Percentiles rank a stretch among this genome's conserved stretches.
phyloP scores from a whole-genome alignment of 2,888 invertebrate species.

The Zygaena filipendulae region DNA sequence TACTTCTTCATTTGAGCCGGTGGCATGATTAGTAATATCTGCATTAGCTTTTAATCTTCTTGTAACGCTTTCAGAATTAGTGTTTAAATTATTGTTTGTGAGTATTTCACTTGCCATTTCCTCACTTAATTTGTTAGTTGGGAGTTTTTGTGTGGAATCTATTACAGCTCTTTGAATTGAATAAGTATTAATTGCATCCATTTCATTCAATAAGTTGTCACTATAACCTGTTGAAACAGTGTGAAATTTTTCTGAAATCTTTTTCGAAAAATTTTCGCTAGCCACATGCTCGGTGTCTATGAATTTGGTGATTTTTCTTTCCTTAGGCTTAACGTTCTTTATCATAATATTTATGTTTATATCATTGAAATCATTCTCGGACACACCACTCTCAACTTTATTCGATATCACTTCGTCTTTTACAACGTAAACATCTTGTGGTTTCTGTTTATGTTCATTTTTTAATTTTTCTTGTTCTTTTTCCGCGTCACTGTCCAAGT shows the following conservation, averaged over 20 bases:
- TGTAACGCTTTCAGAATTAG: too few species aligned
- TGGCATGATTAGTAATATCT: too few species aligned
- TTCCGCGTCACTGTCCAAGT: conserved; percentile 25
- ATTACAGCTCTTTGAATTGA: conserved; percentile 33
- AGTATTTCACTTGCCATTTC: conserved; percentile 1
- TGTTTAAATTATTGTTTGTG: too few species aligned
- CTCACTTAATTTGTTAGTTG: conserved; percentile 18
- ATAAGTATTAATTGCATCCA: conserved; percentile 18
- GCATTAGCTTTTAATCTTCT: too few species aligned
- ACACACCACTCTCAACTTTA: conserved; percentile 18
- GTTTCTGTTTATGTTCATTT: conserved; percentile 13
- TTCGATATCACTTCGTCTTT: conserved; percentile 21
- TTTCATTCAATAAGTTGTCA: conserved; percentile 19
- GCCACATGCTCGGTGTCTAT: too few species aligned
- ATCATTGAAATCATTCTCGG: conserved; percentile 39
- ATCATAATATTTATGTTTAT: conserved; percentile 42
- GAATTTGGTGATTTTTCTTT: conserved; percentile 5
- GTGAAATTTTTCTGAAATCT: conserved; percentile 38
- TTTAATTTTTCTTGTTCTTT: conserved; percentile 12
- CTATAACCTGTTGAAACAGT: conserved; percentile 42
- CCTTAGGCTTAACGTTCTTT: conserved; percentile 31
- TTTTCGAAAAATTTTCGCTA: conserved; percentile 29
- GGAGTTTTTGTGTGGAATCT: conserved; percentile 29
- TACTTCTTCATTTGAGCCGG: too few species aligned
- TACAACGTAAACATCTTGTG: conserved; percentile 26